phyloP scores from a whole-genome alignment of 2,113 vertebrate genomes.

The Pontoporia blainvillei region DNA sequence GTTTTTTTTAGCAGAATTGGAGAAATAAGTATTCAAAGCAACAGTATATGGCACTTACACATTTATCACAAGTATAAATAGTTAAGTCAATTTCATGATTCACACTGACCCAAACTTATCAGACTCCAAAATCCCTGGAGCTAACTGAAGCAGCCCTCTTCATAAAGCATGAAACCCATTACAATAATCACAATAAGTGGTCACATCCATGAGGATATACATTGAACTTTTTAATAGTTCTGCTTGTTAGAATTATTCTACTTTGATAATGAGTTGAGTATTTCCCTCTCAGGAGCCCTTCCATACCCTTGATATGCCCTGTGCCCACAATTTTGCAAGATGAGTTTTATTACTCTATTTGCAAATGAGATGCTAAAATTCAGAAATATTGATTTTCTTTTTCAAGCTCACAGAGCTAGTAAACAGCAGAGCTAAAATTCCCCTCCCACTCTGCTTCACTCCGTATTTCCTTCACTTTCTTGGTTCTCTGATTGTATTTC shows the following conservation, averaged over 20 bases:
- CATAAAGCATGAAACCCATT: neutral
- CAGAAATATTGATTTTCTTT: slow-evolving; percentile 18
- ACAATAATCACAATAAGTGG: neutral
- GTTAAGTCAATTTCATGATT: neutral
- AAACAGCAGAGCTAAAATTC: neutral
- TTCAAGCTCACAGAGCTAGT: neutral
- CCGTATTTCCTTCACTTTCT: neutral
- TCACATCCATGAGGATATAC: neutral
- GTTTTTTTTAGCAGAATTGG: neutral
- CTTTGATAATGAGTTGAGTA: neutral
- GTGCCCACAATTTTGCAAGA: neutral
- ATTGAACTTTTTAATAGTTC: neutral
- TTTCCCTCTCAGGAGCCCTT: neutral
- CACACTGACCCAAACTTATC: neutral
- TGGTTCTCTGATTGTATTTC: neutral
- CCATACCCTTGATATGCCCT: neutral
- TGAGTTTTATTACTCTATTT: neutral
- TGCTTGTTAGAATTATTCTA: neutral
- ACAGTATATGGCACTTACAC: neutral
- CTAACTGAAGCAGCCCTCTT: neutral
- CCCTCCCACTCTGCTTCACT: neutral
- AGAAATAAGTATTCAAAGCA: neutral
- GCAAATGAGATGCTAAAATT: slow-evolving; percentile 5
- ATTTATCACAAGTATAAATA: neutral
- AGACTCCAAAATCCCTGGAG: neutral